Evolutionary conservation across 2,888 invertebrate genomes (phyloP), one percentile per base, ranked within the genome.

Genomic region (Mechanitis messenoides): DNA sequence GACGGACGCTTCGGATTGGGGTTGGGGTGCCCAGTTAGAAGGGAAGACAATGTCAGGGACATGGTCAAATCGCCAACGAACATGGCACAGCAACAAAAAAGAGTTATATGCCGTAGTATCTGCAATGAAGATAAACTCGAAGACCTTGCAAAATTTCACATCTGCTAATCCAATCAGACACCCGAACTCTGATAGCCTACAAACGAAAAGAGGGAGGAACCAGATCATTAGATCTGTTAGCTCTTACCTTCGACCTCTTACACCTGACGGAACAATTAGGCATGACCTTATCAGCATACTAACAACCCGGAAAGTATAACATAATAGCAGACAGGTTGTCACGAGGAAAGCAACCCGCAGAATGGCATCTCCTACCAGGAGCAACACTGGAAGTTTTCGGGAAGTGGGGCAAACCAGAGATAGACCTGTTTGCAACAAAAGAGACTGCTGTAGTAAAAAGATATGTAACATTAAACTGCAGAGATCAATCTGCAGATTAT

Each of bases 1-100:
- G 3, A 67, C 68, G 47, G 66, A 68, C 33, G 67, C 68, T 59
- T 63, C 67, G 53, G 65, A 70, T 61, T 53, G 60, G 6, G 68
- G 67, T 3, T 71, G 73, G 69, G 71, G 69, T 28, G 69, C 69
- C 2, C 67, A 68, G 0, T 31, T 73, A 20, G 64, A 68, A 57
- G 58, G 55, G 2, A 5, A 47, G 0, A n/a, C 35, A 3, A 58
- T 71, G 9, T 58, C 67, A 20, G 71, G 67, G 2, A 59, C 1
- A 1, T 72, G 71, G 71, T 33, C 35, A 0, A 3, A 6, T 3
- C 2, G 53, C 2, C 71, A 73, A 53, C 56, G 9, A 46, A 3
- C 7, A 2, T 71, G 70, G 69, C 72, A 74, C 42, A 65, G 62
- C 35, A 72, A 73, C 55, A 33, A 42, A 12, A 72, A 72, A 53